Evolutionary conservation across 2,888 invertebrate species (phyloP).

Genomic region (Drosophila paramelanica): DNA sequence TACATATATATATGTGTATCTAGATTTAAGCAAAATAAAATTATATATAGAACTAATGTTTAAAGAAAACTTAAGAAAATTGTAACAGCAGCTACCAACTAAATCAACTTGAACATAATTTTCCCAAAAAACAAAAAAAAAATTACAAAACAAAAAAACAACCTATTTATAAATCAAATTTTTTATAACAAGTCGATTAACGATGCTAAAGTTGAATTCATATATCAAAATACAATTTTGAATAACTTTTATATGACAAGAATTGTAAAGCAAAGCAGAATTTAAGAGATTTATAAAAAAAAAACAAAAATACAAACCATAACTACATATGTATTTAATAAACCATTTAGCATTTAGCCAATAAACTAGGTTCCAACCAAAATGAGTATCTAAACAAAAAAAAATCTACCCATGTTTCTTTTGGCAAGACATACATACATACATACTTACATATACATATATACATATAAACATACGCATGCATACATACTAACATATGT

Average conservation of each 20-base stretch:
- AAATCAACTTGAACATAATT: conserved; percentile 39
- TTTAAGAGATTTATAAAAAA: conserved; percentile 11
- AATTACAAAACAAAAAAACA: conserved; percentile 2
- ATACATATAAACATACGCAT: conserved; percentile 42
- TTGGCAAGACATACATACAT: conserved; percentile 29
- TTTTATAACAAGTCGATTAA: conserved; percentile 61
- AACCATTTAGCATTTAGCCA: conserved; percentile 45
- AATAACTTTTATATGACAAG: conserved; percentile 57
- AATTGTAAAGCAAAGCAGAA: conserved; percentile 5
- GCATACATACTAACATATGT: conserved; percentile 65
- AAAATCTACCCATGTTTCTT: conserved; percentile 41
- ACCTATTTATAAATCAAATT: conserved; percentile 59
- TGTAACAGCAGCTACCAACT: conserved; percentile 24
- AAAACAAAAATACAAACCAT: conserved; percentile 17
- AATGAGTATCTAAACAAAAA: conserved; percentile 9
- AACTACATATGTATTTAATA: conserved; percentile 27
- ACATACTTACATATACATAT: conserved; percentile 40
- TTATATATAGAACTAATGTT: conserved; percentile 23
- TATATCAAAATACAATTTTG: conserved; percentile 82
- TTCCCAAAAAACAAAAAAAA: conserved; percentile 11
- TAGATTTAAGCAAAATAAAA: conserved; percentile 51
- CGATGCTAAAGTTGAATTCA: conserved; percentile 65
- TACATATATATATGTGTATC: conserved; percentile 31
- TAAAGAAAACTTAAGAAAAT: conserved; percentile 22
- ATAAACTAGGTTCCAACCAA: conserved; percentile 45